Base-by-base conservation (phyloP, 2,888 invertebrate species). In the Pycnomerus fuliginosus region DNA sequence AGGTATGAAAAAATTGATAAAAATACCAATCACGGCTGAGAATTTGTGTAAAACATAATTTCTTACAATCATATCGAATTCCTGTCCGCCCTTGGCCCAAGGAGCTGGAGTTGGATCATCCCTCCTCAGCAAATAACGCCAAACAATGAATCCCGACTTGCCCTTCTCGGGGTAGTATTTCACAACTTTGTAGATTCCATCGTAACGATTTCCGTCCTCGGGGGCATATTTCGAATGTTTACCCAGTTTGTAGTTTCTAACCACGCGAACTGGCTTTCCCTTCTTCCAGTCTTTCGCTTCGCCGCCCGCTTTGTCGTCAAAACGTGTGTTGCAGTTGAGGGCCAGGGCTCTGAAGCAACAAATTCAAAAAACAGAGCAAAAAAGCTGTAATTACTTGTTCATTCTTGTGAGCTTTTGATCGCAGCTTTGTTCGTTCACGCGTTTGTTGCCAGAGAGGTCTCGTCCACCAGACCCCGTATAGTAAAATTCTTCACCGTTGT, bases 381-480 rank as follows among this genome's bases (percentile, higher is more conserved):
- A n/a, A 35, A 7, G 11, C 23, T n/a, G 37, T 3, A 54, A 61
- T 66, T 58, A 85, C 85, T 77, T 84, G 68, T 91, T 91, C 75
- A 84, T 83, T 46, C 84, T 74, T 0, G 85, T 87, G 2, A 91
- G 77, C 1, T 74, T 79, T 67, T 91, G 91, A 65, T 91, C 87
- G 63, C 81, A 84, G 44, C 86, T 86, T 66, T 91, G 91, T 34
- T 78, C 83, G 0, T 84, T 86, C 0, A 87, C 86, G 24, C 91
- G 76, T 65, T 89, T 90, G 67, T 90, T 90, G 2, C 90, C 90
- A 1, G 87, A 85, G 1, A 90, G 73, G 69, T 90, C 88, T 3
- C 90, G 75, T 0, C 91, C 91, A 3, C 91, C 91, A 56, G 88
- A 86, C 15, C 90, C 91, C 0, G 90, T 90, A 68, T 90, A 91